Evolutionary conservation across 2,888 invertebrate genomes (phyloP).

Genomic region (Volucella inanis): DNA sequence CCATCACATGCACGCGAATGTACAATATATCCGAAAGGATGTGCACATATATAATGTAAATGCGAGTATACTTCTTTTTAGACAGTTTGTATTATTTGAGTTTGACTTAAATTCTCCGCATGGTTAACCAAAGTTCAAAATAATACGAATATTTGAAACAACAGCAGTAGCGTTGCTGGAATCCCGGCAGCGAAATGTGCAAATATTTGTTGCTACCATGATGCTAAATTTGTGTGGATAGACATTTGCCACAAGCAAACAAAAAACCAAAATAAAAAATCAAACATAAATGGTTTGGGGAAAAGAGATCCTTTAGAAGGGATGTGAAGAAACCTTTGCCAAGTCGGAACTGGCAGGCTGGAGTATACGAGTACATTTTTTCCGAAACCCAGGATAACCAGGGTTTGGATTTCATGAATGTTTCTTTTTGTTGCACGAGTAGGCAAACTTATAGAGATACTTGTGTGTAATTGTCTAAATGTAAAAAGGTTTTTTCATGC

Average conservation of each 20-base stretch:
- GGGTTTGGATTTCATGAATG: conserved; percentile 50
- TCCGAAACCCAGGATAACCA: conserved; percentile 51
- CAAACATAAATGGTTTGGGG: not conserved
- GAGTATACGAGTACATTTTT: not conserved
- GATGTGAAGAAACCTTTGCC: not conserved
- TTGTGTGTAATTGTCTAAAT: not conserved
- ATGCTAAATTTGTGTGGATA: conserved; percentile 54
- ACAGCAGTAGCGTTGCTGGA: conserved; percentile 42
- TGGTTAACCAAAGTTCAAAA: conserved; percentile 69
- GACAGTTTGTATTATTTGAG: conserved; percentile 58
- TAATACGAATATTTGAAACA: conserved; percentile 62
- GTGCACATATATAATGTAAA: conserved; percentile 7
- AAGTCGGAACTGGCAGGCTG: not conserved
- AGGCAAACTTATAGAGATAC: conserved; percentile 14
- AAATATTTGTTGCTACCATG: conserved; percentile 65
- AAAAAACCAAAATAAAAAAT: not conserved
- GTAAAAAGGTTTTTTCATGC: not conserved
- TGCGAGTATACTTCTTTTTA: conserved; percentile 55
- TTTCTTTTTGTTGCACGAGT: conserved; percentile 15
- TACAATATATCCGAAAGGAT: not conserved
- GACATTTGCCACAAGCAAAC: conserved; percentile 21
- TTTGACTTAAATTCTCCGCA: conserved; percentile 67
- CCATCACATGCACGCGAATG: conserved; percentile 2
- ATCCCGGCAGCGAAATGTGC: conserved; percentile 45
- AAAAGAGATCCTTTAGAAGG: not conserved